Percentiles rank a stretch among this genome's conserved stretches.
Conservation (phyloP, 2,888 invertebrate species). For the Thyatira batis region DNA sequence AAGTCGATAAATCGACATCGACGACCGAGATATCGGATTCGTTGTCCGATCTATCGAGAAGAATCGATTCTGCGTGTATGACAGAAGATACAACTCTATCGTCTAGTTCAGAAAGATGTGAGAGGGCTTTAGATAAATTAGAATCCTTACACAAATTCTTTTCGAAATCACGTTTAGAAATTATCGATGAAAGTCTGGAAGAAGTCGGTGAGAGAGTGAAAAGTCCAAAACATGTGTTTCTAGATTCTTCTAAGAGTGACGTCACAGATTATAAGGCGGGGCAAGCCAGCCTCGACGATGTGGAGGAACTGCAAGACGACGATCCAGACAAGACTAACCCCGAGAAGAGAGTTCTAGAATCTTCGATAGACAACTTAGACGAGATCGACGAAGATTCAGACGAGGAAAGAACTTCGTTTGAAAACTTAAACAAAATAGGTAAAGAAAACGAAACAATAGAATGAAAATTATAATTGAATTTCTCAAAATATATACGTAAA, state of each 20-base stretch:
- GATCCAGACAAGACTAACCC: slow-evolving; percentile 24
- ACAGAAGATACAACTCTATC: slow-evolving; percentile 67
- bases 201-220: slow-evolving; percentile 53
- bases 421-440: not conserved
- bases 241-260: slow-evolving; percentile 13
- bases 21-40: slow-evolving; percentile 72
- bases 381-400: slow-evolving; percentile 10
- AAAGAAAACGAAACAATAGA: not conserved
- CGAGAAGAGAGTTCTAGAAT: not conserved
- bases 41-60: slow-evolving; percentile 57
- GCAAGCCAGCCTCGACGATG: slow-evolving; percentile 73
- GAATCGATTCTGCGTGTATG: slow-evolving; percentile 66
- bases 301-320: slow-evolving; percentile 71
- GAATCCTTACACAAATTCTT: slow-evolving; percentile 74
- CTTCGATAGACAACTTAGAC: slow-evolving; percentile 2
- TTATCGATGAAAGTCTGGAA: slow-evolving; percentile 72
- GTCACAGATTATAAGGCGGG: slow-evolving; percentile 48
- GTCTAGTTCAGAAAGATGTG: slow-evolving; percentile 58
- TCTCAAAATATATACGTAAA: not conserved
- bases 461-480: not conserved
- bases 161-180: slow-evolving; percentile 71
- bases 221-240: slow-evolving; percentile 19
- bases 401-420: not conserved
- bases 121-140: slow-evolving; percentile 67
- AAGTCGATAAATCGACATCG: slow-evolving; percentile 71